Percentiles rank a stretch among this genome's conserved stretches.
These are phyloP conservation scores for Balaeniceps rex DNA, from an alignment of 2,113 vertebrate species.

Conservation along the genomic window DNA sequence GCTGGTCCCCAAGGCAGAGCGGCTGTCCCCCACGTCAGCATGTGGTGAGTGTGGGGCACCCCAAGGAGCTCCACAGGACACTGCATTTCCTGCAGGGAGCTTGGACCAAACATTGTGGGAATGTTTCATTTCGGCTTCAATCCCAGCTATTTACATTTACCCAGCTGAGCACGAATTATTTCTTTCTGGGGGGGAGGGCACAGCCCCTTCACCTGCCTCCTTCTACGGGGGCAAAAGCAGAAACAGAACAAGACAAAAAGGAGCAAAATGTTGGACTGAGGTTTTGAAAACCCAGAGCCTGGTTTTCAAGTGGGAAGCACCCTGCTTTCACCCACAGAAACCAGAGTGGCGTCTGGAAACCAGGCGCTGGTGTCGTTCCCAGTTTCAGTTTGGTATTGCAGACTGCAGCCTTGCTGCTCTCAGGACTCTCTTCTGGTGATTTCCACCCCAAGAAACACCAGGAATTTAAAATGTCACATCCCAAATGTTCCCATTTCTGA, in stretches of 20 bases:
- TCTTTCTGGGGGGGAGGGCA: accelerated
- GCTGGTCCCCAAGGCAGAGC: slow-evolving; percentile 86
- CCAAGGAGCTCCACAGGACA: not conserved
- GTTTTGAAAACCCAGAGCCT: not conserved
- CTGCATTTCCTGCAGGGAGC: not conserved
- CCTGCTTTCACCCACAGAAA: not conserved
- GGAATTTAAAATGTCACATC: not conserved
- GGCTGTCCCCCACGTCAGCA: slow-evolving; percentile 80
- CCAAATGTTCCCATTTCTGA: not conserved
- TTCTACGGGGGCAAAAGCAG: not conserved
- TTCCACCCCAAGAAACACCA: not conserved
- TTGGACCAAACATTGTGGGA: not conserved
- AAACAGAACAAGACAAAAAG: slow-evolving; percentile 14
- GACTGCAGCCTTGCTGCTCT: not conserved
- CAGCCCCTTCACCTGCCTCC: not conserved
- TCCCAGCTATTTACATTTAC: not conserved
- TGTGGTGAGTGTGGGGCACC: slow-evolving; percentile 64
- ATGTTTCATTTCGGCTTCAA: not conserved
- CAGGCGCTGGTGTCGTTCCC: not conserved
- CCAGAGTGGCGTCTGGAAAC: not conserved
- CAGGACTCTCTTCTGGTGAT: accelerated
- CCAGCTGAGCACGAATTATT: not conserved
- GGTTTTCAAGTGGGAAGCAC: not conserved
- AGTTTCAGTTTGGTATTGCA: not conserved
- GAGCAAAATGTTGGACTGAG: not conserved